Evolutionary conservation across 2,113 vertebrate genomes (phyloP).

Genomic region (Limnothrissa miodon): DNA sequence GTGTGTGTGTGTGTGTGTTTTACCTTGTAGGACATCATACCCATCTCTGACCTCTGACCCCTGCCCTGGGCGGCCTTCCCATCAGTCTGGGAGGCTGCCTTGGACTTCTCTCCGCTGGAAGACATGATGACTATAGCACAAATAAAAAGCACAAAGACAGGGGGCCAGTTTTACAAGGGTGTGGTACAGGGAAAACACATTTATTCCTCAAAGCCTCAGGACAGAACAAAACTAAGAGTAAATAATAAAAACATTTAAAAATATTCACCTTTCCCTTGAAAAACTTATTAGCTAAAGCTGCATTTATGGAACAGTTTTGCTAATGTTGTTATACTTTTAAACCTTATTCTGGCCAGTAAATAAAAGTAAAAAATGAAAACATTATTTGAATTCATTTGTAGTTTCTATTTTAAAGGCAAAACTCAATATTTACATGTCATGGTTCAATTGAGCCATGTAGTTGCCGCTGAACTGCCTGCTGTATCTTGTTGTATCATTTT

Average conservation of each 20-base stretch:
- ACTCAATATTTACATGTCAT: too few relatives aligned
- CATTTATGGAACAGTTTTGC: background rate
- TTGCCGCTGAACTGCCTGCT: background rate
- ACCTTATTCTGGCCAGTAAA: background rate
- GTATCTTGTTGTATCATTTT: background rate
- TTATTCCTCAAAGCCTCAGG: background rate
- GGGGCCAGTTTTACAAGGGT: background rate
- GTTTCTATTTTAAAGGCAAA: too few relatives aligned
- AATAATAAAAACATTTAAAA: background rate
- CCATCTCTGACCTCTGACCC: constrained; percentile 57
- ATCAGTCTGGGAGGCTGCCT: constrained; percentile 65
- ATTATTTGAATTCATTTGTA: too few relatives aligned
- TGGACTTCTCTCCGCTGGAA: constrained; percentile 68
- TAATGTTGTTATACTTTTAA: background rate
- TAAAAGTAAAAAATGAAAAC: background rate
- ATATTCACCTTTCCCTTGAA: background rate
- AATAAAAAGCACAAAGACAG: background rate
- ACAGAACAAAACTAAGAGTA: background rate
- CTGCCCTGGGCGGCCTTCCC: constrained; percentile 63
- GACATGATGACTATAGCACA: constrained; percentile 63
- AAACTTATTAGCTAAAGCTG: background rate
- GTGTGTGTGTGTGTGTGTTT: constrained; percentile 24
- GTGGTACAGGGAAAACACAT: background rate
- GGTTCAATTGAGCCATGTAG: background rate
- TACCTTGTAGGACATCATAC: constrained; percentile 65